Evolutionary conservation across 2,113 vertebrate species (phyloP), one percentile per base, ranked within the genome.

Genomic region (Chlorocebus sabaeus): DNA sequence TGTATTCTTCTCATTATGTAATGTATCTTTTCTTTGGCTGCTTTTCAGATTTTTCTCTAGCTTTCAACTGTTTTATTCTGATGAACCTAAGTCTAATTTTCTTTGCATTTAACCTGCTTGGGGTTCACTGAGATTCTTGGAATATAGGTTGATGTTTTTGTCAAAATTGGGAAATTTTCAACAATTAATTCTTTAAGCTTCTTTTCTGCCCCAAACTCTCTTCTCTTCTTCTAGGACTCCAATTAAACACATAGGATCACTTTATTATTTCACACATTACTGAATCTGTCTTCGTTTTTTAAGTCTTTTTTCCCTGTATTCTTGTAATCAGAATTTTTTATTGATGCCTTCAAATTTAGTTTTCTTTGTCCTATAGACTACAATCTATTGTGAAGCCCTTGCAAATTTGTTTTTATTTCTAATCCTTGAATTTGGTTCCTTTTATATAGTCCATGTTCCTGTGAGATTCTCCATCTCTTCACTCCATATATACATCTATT

Each of bases 1-100:
- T 94, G 14, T 84, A 14, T 81, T 79, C 27, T 92, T 81, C 85
- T 80, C 32, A 6, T 73, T 86, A 40, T 50, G 1, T 84, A 67
- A 72, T 13, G 1, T 38, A 20, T 43, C 45, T 86, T 93, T 86
- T 93, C n/a, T 90, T 38, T 91, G 20, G 23, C 76, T 92, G 6
- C 55, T 72, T 93, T 84, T 90, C 25, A 59, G 68, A 61, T 67
- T 90, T 96, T 93, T 96, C 45, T 90, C 32, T 88, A 30, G 27
- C 16, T 57, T 64, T 68, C 12, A 90, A 80, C 83, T 88, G 12
- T 94, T 97, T 81, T 76, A 67, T 30, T 94, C 8, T 81, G 35
- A 80, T 27, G 50, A 35, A 9, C 10, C 72, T 52, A 79, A 8
- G 12, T 68, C 17, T 45, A 75, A 43, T 80, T 85, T 81, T 85